A percentile compares a stretch with the other conserved stretches of the same genome.
These are phyloP conservation scores for Porphyrio hochstetteri DNA, from an alignment of 2,113 vertebrate genomes.

Conservation along the genomic window DNA sequence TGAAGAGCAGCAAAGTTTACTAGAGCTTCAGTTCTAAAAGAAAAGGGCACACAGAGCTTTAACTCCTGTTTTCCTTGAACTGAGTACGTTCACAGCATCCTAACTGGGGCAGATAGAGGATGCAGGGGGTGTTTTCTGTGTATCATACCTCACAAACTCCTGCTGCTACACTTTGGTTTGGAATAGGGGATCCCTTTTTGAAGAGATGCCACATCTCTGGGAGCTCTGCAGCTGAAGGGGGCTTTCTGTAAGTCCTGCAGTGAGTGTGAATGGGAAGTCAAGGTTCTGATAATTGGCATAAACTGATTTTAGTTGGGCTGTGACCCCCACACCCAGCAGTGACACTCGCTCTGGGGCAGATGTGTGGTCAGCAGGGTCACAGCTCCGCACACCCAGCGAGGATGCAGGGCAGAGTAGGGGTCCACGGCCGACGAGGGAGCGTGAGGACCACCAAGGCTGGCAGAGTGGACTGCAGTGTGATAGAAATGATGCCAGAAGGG, in stretches of 20 bases:
- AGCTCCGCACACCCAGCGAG: background rate
- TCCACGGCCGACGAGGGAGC: accelerated
- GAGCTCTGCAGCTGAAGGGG: background rate
- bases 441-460: background rate
- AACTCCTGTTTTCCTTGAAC: background rate
- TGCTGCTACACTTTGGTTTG: background rate
- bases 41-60: background rate
- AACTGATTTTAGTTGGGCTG: background rate
- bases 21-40: background rate
- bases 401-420: background rate
- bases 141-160: background rate
- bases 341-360: background rate
- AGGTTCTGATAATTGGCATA: background rate
- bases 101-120: background rate
- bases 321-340: accelerated
- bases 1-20: background rate
- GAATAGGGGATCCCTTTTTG: background rate
- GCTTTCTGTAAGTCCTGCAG: background rate
- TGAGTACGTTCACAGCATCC: background rate
- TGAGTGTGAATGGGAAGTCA: background rate
- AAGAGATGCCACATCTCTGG: background rate
- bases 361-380: background rate
- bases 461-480: background rate
- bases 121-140: background rate
- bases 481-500: background rate